Conservation (phyloP, 2,797 vertebrate species). For the Eospalax fontanierii region DNA sequence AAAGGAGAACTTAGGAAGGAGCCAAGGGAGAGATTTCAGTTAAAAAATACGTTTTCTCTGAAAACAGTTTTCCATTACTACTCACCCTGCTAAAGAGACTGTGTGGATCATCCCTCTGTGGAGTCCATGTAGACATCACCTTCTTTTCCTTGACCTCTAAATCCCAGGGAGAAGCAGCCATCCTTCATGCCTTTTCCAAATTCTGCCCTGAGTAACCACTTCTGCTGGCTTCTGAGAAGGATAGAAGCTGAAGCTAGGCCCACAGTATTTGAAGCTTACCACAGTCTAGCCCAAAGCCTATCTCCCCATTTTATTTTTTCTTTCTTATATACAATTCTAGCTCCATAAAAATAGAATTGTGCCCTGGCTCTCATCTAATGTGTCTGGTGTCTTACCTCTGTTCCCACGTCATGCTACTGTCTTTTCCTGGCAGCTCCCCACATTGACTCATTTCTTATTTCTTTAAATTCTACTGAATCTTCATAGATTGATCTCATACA, state of each 20-base stretch:
- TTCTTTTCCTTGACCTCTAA: slow-evolving; percentile 12
- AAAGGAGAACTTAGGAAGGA: slow-evolving; percentile 23
- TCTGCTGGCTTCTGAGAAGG: slow-evolving; percentile 6
- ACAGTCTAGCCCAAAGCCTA: slow-evolving; percentile 9
- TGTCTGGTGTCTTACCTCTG: slow-evolving; percentile 22
- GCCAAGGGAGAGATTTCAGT: slow-evolving; percentile 34
- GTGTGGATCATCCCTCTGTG: slow-evolving; percentile 13
- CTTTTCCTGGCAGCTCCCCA: neutral
- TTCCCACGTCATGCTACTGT: neutral
- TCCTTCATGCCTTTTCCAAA: slow-evolving; percentile 41
- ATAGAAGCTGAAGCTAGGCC: neutral
- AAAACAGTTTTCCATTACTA: slow-evolving; percentile 35
- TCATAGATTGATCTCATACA: slow-evolving; percentile 36
- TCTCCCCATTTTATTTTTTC: slow-evolving; percentile 46
- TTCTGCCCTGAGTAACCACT: neutral
- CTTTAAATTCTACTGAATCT: slow-evolving; percentile 52
- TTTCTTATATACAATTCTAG: slow-evolving; percentile 46
- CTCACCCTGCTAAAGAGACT: slow-evolving; percentile 6
- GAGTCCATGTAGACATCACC: neutral
- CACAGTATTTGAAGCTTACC: slow-evolving; percentile 4
- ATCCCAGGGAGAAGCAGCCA: neutral
- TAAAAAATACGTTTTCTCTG: slow-evolving; percentile 50
- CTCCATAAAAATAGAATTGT: slow-evolving; percentile 29
- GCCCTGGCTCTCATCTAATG: slow-evolving; percentile 10
- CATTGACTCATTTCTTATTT: neutral